Percentiles rank a stretch among this genome's conserved stretches.
Evolutionary conservation across 53 echinoderm and acorn worm species (phyloP).

Genomic region (Arbacia lixula): DNA sequence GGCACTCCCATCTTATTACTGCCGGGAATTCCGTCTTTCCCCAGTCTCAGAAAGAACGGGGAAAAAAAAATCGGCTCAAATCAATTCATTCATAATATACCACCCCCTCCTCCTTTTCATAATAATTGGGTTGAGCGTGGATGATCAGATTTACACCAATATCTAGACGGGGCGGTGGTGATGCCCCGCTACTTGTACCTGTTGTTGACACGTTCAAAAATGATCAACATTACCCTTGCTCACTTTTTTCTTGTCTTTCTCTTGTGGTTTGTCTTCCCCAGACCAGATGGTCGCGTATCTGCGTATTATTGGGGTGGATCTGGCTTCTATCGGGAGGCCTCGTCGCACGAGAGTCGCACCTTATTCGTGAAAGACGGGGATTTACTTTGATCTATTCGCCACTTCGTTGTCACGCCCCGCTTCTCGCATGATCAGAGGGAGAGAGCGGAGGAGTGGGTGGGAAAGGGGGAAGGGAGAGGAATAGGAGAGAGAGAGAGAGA

Average conservation of each 20-base stretch:
- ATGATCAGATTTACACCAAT: conserved; percentile 26
- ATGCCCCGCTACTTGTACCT: conserved; percentile 26
- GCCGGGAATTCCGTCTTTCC: too few relatives aligned
- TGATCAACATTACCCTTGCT: neutral
- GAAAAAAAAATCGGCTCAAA: conserved; percentile 10
- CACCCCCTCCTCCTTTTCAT: neutral
- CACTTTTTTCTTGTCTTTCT: neutral
- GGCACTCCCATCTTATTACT: conserved; percentile 22
- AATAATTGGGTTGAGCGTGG: conserved; percentile 5
- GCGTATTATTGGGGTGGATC: conserved; percentile 43
- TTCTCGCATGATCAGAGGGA: too few relatives aligned
- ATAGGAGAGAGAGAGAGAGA: too few relatives aligned
- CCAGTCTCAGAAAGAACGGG: too few relatives aligned
- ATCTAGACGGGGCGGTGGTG: conserved; percentile 18
- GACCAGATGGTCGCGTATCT: conserved; percentile 39
- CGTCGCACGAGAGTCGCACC: neutral
- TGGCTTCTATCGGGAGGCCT: neutral
- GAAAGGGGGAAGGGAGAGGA: too few relatives aligned
- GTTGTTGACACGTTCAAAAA: conserved; percentile 38
- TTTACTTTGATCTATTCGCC: conserved; percentile 36
- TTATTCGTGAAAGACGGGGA: conserved; percentile 7
- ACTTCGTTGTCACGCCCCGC: conserved; percentile 35
- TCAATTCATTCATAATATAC: conserved; percentile 34
- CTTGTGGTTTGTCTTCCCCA: neutral
- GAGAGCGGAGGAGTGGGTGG: too few relatives aligned